Base-by-base conservation (phyloP, 2,797 vertebrate species). In the Poeciliopsis turneri region DNA sequence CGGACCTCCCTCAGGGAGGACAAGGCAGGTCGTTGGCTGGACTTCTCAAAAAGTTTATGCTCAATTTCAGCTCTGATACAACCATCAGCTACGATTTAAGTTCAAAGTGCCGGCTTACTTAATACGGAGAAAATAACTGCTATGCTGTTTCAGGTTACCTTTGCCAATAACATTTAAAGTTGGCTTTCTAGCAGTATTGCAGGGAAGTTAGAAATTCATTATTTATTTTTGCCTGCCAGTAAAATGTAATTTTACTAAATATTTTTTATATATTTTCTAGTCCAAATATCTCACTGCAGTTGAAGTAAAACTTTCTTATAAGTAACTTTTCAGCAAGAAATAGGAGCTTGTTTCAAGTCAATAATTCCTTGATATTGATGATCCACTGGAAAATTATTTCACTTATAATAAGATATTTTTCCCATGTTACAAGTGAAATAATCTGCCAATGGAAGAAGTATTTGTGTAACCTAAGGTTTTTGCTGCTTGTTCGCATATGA, bases 11-110 rank as follows among this genome's bases (percentile, higher is more conserved):
- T 70, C 70, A 71, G 78, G 0, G 47, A 75, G 53, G 71, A 69
- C 1, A 4, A 78, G 66, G 53, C 51, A 36, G 69, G 72, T 28
- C 53, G 23, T 72, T 87, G 87, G 85, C 81, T 64, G 74, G 47
- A 71, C 64, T 69, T 73, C 33, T 74, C 46, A 23, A 5, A 86
- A 89, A 86, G 53, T 79, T 90, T 87, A 33, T 73, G 51, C 25
- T 61, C 15, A 33, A 82, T 69, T 84, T 82, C 49, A 59, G 28
- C 11, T 76, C 45, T n/a, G 66, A 53, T 57, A 70, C 43, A 79
- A 74, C 43, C 13, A 57, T 6, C 9, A 46, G 41, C 79, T 23
- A n/a, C 36, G 72, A 80, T 47, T 69, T 78, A 10, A 75, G 25
- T 43, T 69, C 25, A 59, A 23, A 55, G 15, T 13, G 33, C 15